Evolutionary conservation across 92 coral and sea anemone species (phyloP).

Genomic region (Virgularia gustaviana): DNA sequence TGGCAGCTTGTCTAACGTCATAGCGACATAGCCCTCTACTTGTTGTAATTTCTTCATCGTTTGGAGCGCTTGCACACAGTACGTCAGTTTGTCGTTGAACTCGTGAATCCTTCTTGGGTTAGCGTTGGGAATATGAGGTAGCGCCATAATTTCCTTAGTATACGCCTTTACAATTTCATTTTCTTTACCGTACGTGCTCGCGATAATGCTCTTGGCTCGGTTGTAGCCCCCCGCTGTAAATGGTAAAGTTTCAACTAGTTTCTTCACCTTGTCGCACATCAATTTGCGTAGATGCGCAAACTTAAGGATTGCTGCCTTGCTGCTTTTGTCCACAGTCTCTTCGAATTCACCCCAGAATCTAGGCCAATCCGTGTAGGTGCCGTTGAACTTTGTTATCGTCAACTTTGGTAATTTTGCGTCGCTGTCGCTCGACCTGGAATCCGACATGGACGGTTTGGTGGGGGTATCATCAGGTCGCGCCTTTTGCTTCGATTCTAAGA

Average conservation of each 20-base stretch:
- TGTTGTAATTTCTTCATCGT: slow-evolving; percentile 38
- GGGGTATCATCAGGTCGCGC: too few species aligned
- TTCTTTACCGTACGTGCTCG: slow-evolving; percentile 35
- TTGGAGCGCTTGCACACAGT: slow-evolving; percentile 16
- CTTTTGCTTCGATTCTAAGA: too few species aligned
- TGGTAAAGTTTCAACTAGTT: slow-evolving; percentile 50
- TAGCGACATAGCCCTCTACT: slow-evolving; percentile 38
- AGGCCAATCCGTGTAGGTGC: slow-evolving; percentile 39
- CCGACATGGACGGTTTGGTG: too few species aligned
- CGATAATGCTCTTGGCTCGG: slow-evolving; percentile 36
- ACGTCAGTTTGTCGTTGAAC: slow-evolving; percentile 16
- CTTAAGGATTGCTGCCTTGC: slow-evolving; percentile 23
- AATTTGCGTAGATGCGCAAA: slow-evolving; percentile 40
- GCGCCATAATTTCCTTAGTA: slow-evolving; percentile 30
- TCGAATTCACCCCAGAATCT: slow-evolving; percentile 44
- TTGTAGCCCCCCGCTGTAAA: slow-evolving; percentile 47
- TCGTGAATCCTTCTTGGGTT: slow-evolving; percentile 9
- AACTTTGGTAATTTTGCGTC: slow-evolving; percentile 38
- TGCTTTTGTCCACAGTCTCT: slow-evolving; percentile 30
- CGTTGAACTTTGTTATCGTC: slow-evolving; percentile 30
- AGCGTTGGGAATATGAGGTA: not conserved
- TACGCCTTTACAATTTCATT: slow-evolving; percentile 15
- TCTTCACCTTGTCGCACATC: slow-evolving; percentile 17
- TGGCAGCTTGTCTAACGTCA: slow-evolving; percentile 44
- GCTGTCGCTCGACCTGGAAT: too few species aligned